Conservation (phyloP, 2,113 vertebrate genomes). For the Electrona antarctica region DNA sequence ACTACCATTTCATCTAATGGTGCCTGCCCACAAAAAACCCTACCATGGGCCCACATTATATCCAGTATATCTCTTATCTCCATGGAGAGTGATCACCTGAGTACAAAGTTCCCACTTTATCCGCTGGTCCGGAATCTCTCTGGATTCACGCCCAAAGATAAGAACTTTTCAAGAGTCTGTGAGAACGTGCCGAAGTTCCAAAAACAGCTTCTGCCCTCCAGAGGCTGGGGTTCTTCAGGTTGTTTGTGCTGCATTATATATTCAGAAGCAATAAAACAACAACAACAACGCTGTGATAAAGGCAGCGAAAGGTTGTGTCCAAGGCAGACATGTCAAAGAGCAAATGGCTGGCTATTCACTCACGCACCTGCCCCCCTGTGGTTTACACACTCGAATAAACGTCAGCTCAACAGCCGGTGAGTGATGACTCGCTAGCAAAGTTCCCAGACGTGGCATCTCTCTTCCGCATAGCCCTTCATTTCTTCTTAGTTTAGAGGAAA, state of each 20-base stretch:
- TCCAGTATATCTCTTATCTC: conserved; percentile 44
- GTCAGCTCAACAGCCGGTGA: conserved; percentile 54
- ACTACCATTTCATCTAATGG: conserved; percentile 19
- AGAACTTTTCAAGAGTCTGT: conserved; percentile 1
- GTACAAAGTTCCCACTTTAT: not conserved
- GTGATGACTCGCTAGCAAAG: conserved; percentile 61
- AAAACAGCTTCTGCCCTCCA: conserved; percentile 24
- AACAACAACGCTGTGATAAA: conserved; percentile 32
- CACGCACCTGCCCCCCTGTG: conserved; percentile 30
- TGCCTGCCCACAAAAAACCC: conserved; percentile 37
- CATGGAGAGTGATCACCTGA: conserved; percentile 12
- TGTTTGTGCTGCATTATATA: conserved; percentile 11
- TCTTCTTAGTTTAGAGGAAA: conserved; percentile 52
- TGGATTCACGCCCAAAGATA: conserved; percentile 32
- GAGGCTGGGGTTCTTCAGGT: conserved; percentile 5
- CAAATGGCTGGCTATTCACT: conserved; percentile 30
- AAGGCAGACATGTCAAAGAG: conserved; percentile 18
- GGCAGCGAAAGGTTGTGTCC: conserved; percentile 40
- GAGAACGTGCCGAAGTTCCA: conserved; percentile 12
- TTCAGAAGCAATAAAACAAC: not conserved
- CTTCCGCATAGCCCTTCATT: conserved; percentile 43
- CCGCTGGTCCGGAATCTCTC: conserved; percentile 13
- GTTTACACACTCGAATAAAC: conserved; percentile 38
- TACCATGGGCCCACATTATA: conserved; percentile 6
- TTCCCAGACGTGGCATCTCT: conserved; percentile 37